A percentile compares a stretch with the other conserved stretches of the same genome.
These are phyloP conservation scores for Uropsilus gracilis DNA, from an alignment of 2,113 vertebrate genomes.

Conservation along the genomic window DNA sequence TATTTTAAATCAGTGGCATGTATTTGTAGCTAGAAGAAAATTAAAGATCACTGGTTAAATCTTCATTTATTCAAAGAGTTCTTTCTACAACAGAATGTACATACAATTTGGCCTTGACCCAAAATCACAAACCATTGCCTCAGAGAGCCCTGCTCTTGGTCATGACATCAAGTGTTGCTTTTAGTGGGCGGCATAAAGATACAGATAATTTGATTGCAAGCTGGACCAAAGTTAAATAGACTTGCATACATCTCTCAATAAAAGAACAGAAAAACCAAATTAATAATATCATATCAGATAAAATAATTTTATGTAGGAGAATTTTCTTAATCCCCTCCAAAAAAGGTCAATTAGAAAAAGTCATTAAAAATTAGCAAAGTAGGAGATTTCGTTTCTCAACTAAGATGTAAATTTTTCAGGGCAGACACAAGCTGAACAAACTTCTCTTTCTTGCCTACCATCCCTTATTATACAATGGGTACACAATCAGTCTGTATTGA, in stretches of 20 bases:
- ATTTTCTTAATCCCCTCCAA: not conserved
- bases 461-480: accelerated
- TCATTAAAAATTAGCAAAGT: not conserved
- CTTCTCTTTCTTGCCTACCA: not conserved
- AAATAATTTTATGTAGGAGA: slow-evolving; percentile 10
- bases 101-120: not conserved
- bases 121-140: not conserved
- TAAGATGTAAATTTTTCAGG: not conserved
- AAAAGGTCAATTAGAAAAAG: not conserved
- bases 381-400: not conserved
- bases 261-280: not conserved
- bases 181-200: not conserved
- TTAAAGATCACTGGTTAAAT: not conserved
- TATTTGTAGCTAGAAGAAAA: not conserved
- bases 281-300: not conserved
- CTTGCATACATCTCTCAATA: slow-evolving; percentile 8
- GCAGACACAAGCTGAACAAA: not conserved
- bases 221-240: not conserved
- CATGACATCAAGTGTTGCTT: not conserved
- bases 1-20: slow-evolving; percentile 34
- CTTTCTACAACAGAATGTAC: not conserved
- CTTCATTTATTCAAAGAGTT: slow-evolving; percentile 12
- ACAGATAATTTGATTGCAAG: not conserved
- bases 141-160: not conserved
- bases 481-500: accelerated